Base-by-base conservation (phyloP, 1,140 invertebrate species). In the Drosophila auraria region DNA sequence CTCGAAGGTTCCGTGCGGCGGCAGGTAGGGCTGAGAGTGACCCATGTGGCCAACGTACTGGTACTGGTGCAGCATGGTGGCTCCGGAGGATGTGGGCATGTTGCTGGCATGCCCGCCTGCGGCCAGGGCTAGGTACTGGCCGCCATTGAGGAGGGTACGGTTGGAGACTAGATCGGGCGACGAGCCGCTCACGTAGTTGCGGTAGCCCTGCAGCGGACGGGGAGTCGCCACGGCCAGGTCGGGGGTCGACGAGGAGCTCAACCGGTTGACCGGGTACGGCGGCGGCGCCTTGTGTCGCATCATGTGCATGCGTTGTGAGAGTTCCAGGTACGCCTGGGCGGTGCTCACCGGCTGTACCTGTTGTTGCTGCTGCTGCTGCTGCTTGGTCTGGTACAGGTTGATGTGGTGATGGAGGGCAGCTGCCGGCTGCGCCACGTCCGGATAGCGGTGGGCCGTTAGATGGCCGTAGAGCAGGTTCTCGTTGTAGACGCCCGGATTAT, bases 261-360 rank as follows among this genome's bases (percentile, higher is more conserved):
- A 93, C 4, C 96, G 94, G 82, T 94, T 95, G 0, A 95, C 95
- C 0, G 96, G 96, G 93, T 97, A 97, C 0, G 97, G 97, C 0
- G 97, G 97, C 0, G 97, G 97, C 0, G 95, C 96, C 93, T 97
- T 97, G 87, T 97, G 94, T 78, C 96, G 96, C 50, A 96, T 93
- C 78, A 96, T 94, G 40, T 95, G 95, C 64, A 95, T 86, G 45
- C 93, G 93, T 69, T 94, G 94, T 3, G 81, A 81, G 0, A 89
- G 51, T 27, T 93, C 87, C 69, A 94, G 68, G 20, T 93, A 89
- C 9, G 74, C 78, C 33, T 78, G 75, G 5, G 74, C 50, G 9
- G 75, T 57, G 57, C 57, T 69, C 7, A 77, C 64, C 2, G 81
- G 76, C 36, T 72, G 78, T 15, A 75, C 14, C 54, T 40, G 75